Percentiles rank a stretch among this genome's conserved stretches.
phyloP scores from a whole-genome alignment of 2,113 vertebrate genomes.

The Grantiella picta region DNA sequence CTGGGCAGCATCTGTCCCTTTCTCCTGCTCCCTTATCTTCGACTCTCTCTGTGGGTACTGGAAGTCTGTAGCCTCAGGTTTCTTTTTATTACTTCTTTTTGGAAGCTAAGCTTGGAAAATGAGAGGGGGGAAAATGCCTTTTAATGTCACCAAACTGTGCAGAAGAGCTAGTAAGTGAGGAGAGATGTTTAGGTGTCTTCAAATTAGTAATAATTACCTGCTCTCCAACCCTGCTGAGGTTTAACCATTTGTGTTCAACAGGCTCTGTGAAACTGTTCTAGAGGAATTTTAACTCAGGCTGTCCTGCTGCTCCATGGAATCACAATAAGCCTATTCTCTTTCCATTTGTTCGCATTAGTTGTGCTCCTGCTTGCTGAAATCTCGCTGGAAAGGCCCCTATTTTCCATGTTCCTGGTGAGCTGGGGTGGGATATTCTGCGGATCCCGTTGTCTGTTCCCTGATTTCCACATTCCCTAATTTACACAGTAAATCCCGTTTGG shows the following conservation, averaged over 20 bases:
- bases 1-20: neutral
- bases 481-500: constrained; percentile 86
- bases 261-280: neutral
- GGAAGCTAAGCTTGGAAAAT: neutral
- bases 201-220: neutral
- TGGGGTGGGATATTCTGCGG: neutral
- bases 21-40: neutral
- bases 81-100: neutral
- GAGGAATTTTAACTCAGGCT: neutral
- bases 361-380: neutral
- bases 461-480: constrained; percentile 74
- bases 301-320: neutral
- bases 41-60: neutral
- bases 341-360: neutral
- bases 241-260: neutral
- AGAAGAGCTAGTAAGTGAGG: neutral
- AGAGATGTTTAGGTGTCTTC: neutral
- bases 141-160: neutral
- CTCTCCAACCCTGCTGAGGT: neutral
- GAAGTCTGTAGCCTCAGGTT: neutral
- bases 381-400: neutral
- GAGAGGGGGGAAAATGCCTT: neutral
- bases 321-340: neutral
- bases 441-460: constrained; percentile 74
- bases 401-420: neutral